These are phyloP conservation scores for Clistopyga incitator DNA, from an alignment of 2,888 invertebrate genomes.

Conservation along the genomic window DNA sequence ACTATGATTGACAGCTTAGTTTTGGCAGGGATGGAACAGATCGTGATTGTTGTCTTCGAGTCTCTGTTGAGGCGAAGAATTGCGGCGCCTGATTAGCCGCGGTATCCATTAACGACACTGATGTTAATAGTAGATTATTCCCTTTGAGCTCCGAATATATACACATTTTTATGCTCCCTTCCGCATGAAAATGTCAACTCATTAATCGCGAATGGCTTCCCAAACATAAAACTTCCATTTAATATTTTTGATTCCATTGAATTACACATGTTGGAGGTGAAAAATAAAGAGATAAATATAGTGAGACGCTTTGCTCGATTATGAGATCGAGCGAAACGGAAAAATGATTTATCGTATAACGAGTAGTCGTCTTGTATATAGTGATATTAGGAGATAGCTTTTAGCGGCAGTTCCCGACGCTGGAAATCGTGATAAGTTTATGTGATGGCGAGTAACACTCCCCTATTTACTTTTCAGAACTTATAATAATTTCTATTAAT, in stretches of 20 bases:
- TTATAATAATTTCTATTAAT: constrained; percentile 62
- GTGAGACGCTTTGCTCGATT: constrained; percentile 13
- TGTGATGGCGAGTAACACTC: constrained; percentile 65
- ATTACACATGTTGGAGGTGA: constrained; percentile 44
- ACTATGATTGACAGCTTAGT: constrained; percentile 51
- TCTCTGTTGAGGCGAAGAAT: neutral
- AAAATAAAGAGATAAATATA: constrained; percentile 28
- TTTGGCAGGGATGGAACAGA: constrained; percentile 41
- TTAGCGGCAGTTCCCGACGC: constrained; percentile 45
- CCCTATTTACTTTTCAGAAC: constrained; percentile 60
- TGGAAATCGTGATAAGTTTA: constrained; percentile 66
- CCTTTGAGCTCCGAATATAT: constrained; percentile 15
- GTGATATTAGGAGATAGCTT: constrained; percentile 65
- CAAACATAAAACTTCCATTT: constrained; percentile 65
- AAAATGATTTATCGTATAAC: constrained; percentile 48
- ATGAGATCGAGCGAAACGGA: constrained; percentile 26
- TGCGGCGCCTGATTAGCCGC: neutral
- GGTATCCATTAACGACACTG: constrained; percentile 18
- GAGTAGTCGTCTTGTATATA: constrained; percentile 65
- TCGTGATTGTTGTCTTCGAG: constrained; percentile 13
- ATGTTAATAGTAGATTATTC: constrained; percentile 23
- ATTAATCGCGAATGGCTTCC: constrained; percentile 57
- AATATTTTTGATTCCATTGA: constrained; percentile 66
- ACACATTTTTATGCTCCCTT: constrained; percentile 56
- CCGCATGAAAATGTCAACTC: constrained; percentile 39